Evolutionary conservation across 2,888 invertebrate species (phyloP).

Genomic region (Punctoribates punctum): DNA sequence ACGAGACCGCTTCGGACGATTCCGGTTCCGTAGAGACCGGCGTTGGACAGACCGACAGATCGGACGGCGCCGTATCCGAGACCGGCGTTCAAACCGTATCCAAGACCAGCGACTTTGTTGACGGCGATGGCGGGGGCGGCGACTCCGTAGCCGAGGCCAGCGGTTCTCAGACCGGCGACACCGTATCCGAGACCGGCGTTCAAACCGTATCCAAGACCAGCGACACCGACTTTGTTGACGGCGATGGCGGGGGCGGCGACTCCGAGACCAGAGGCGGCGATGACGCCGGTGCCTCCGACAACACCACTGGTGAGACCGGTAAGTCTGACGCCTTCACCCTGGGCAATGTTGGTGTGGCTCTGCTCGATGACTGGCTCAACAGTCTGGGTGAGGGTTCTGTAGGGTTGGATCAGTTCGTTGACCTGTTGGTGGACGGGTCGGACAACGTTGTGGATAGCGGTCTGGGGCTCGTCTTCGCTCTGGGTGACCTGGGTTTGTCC

Average conservation of each 20-base stretch:
- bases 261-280: not conserved
- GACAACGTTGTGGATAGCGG: slow-evolving; percentile 20
- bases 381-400: slow-evolving; percentile 24
- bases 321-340: slow-evolving; percentile 22
- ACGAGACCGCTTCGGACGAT: not conserved
- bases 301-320: slow-evolving; percentile 26
- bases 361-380: slow-evolving; percentile 34
- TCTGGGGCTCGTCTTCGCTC: slow-evolving; percentile 36
- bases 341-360: slow-evolving; percentile 24
- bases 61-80: not conserved
- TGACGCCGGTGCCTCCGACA: slow-evolving; percentile 2
- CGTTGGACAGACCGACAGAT: not conserved
- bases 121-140: not conserved
- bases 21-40: not conserved
- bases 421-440: slow-evolving; percentile 30
- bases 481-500: slow-evolving; percentile 31
- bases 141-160: not conserved
- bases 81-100: not conserved
- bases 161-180: not conserved
- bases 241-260: not conserved
- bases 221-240: not conserved
- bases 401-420: slow-evolving; percentile 36
- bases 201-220: not conserved
- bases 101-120: not conserved
- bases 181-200: too few relatives aligned